These are phyloP conservation scores for Leptinotarsa rubiginosa DNA, from an alignment of 2,888 invertebrate genomes.

Conservation along the genomic window DNA sequence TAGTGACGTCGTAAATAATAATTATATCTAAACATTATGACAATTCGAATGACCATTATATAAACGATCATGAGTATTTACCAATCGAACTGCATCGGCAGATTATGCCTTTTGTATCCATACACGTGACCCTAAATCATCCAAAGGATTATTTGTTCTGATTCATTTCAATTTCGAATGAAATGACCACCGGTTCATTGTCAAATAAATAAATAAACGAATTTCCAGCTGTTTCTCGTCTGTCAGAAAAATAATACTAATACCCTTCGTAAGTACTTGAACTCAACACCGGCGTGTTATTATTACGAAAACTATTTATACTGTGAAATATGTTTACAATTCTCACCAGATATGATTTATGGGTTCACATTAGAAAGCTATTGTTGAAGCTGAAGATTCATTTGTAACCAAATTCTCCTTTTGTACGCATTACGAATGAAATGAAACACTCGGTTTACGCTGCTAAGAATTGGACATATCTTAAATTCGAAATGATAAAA, in stretches of 20 bases:
- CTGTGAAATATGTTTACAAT: not conserved
- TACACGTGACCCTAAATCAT: not conserved
- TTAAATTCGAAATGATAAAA: too few species aligned
- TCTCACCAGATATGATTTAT: not conserved
- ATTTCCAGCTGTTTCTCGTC: constrained; percentile 1
- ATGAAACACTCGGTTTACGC: not conserved
- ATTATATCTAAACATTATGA: too few species aligned
- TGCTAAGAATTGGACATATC: too few species aligned
- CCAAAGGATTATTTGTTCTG: not conserved
- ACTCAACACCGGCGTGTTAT: constrained; percentile 1
- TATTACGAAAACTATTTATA: constrained; percentile 8
- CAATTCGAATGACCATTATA: too few species aligned
- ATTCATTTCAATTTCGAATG: not conserved
- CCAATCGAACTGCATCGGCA: too few species aligned
- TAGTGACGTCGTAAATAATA: too few species aligned
- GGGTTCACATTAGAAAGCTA: not conserved
- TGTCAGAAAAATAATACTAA: constrained; percentile 11
- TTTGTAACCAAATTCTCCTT: not conserved
- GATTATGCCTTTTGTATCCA: not conserved
- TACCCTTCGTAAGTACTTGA: constrained; percentile 11
- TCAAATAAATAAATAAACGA: constrained; percentile 4
- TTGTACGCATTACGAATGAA: not conserved
- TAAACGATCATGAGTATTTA: too few species aligned
- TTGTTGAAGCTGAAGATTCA: constrained; percentile 2
- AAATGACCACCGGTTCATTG: not conserved